Evolutionary conservation across 2,888 invertebrate genomes (phyloP).

Genomic region (Synergus gifuensis): DNA sequence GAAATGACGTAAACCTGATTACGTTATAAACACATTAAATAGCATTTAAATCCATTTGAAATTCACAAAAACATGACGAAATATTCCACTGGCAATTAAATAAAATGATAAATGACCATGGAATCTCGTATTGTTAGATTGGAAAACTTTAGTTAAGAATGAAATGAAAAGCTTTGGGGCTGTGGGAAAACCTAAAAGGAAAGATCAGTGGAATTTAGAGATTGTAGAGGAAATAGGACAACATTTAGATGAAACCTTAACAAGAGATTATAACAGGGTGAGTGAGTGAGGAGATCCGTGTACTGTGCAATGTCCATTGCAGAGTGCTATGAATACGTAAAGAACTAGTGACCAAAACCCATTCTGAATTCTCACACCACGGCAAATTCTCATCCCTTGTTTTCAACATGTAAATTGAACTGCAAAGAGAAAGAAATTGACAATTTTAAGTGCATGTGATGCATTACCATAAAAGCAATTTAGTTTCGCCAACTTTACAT

Average conservation of each 20-base stretch:
- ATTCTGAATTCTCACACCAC: conserved; percentile 19
- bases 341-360: conserved; percentile 21
- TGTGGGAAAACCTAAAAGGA: conserved; percentile 1
- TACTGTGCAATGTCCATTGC: conserved; percentile 43
- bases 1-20: background rate
- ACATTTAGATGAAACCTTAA: conserved; percentile 44
- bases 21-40: background rate
- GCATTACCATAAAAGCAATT: background rate
- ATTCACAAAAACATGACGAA: too few species aligned
- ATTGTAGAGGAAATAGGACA: background rate
- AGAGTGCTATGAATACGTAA: conserved; percentile 50
- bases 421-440: background rate
- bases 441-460: background rate
- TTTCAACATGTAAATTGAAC: conserved; percentile 4
- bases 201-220: conserved; percentile 29
- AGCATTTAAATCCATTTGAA: background rate
- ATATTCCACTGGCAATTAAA: background rate
- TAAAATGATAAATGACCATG: background rate
- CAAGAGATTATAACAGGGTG: conserved; percentile 38
- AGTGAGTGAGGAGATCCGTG: conserved; percentile 45
- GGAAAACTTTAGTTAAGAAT: background rate
- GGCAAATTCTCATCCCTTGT: conserved; percentile 6
- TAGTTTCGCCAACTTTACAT: background rate
- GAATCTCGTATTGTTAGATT: background rate
- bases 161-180: background rate